These are phyloP conservation scores for Rhysida immarginata DNA, from an alignment of 1,140 invertebrate species.

Conservation along the genomic window DNA sequence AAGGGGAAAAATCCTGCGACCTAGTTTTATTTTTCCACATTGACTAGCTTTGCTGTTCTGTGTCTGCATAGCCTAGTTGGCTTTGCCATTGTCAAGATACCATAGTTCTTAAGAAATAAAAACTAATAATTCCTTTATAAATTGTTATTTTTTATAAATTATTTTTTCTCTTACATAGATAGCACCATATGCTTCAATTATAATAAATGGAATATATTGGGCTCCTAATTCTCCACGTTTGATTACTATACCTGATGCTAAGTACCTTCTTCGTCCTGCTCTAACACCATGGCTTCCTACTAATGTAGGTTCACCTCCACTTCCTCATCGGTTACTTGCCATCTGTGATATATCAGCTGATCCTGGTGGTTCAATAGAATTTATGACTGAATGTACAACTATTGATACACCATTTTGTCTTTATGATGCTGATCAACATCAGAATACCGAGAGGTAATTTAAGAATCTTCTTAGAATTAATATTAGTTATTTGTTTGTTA, in stretches of 20 bases:
- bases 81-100: too few species aligned
- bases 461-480: too few species aligned
- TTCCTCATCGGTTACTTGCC: constrained; percentile 62
- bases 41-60: too few species aligned
- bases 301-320: constrained; percentile 61
- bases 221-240: constrained; percentile 89
- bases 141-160: not conserved
- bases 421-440: constrained; percentile 95
- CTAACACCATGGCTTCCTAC: constrained; percentile 84
- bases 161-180: constrained; percentile 40
- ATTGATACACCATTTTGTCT: constrained; percentile 98
- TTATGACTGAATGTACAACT: constrained; percentile 99
- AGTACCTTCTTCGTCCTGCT: constrained; percentile 70
- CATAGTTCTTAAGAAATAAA: not conserved
- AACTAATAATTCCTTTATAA: not conserved
- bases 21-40: too few species aligned
- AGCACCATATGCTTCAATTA: constrained; percentile 90
- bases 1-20: too few species aligned
- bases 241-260: constrained; percentile 94
- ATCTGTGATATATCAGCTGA: constrained; percentile 99
- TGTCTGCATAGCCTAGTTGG: too few species aligned
- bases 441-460: constrained; percentile 78
- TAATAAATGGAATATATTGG: constrained; percentile 98
- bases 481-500: too few species aligned
- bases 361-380: constrained; percentile 96